phyloP scores from a whole-genome alignment of 2,113 vertebrate species.

The Heterotis niloticus region DNA sequence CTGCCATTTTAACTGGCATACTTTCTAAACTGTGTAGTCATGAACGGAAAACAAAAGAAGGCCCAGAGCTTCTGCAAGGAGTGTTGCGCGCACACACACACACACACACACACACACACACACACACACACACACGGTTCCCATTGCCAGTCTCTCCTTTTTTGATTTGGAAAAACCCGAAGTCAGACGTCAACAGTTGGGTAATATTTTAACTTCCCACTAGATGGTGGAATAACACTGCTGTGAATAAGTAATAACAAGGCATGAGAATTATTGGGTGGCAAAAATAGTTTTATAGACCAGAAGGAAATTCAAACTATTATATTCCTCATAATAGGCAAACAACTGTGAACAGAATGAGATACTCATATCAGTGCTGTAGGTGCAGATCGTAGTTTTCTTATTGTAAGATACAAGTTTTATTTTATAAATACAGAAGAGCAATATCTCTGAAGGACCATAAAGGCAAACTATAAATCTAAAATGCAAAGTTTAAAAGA shows the following conservation, averaged over 20 bases:
- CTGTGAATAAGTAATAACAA: not conserved
- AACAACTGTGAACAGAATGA: not conserved
- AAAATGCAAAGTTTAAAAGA: too few species aligned
- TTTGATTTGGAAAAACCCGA: too few species aligned
- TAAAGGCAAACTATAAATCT: too few species aligned
- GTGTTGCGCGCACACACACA: not conserved
- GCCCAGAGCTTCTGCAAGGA: too few species aligned
- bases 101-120: conserved; percentile 4
- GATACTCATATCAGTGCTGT: not conserved
- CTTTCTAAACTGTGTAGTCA: too few species aligned
- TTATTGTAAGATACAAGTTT: not conserved
- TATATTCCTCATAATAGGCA: not conserved
- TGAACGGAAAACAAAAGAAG: too few species aligned
- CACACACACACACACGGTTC: not conserved
- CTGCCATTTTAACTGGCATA: too few species aligned
- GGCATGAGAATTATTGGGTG: not conserved
- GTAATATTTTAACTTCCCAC: not conserved
- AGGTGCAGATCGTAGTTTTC: not conserved
- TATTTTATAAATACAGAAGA: not conserved
- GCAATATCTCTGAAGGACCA: too few species aligned
- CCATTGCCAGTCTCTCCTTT: too few species aligned
- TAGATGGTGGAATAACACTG: conserved; percentile 12
- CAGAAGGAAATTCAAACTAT: not conserved
- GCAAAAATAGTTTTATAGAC: not conserved
- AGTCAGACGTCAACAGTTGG: too few species aligned